These are phyloP conservation scores for Helarctos malayanus DNA, from an alignment of 2,797 vertebrate species.

Conservation along the genomic window DNA sequence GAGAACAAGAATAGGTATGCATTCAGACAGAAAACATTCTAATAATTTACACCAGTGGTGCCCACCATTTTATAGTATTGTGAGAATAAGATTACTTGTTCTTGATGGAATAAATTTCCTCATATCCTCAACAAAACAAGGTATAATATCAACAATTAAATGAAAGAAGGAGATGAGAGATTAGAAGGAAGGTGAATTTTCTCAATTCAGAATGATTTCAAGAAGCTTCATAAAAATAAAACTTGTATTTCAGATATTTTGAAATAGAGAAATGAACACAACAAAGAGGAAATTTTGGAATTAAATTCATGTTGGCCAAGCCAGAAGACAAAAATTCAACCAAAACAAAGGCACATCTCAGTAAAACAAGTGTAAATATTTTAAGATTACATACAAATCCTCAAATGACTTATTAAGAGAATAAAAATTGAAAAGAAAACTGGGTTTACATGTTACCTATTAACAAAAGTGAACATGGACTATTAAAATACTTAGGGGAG, in stretches of 20 bases:
- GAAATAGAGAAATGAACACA: background rate
- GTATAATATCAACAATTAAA: background rate
- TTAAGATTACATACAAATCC: slow-evolving; percentile 34
- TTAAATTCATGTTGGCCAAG: background rate
- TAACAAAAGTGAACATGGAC: background rate
- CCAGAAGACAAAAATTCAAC: background rate
- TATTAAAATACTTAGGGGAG: background rate
- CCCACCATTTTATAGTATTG: background rate
- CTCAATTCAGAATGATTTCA: background rate
- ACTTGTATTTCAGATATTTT: background rate
- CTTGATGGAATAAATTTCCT: background rate
- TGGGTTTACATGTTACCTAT: background rate
- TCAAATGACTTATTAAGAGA: background rate
- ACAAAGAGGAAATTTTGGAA: background rate
- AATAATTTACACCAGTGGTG: background rate
- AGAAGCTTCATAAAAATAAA: background rate
- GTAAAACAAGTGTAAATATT: background rate
- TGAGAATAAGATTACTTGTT: background rate
- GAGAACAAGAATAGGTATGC: background rate
- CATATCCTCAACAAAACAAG: background rate
- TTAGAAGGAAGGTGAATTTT: background rate
- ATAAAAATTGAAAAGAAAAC: slow-evolving; percentile 17
- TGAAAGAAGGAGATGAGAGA: background rate
- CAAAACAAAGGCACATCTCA: background rate
- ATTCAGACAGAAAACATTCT: background rate